phyloP scores from a whole-genome alignment of 2,113 vertebrate genomes.

The Ictalurus furcatus region DNA sequence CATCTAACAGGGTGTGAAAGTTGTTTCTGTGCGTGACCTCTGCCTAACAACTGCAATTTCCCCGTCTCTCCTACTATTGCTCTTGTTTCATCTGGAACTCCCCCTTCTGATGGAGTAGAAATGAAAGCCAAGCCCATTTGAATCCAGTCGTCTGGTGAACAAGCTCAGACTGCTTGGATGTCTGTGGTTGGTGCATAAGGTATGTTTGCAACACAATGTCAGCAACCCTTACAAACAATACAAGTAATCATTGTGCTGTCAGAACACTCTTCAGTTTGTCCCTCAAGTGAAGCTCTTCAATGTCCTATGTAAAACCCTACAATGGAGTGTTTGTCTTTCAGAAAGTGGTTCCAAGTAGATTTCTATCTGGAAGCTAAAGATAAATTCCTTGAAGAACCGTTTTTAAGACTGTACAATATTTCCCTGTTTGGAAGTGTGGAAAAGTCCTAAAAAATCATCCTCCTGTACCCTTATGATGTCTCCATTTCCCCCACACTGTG shows the following conservation, averaged over 20 bases:
- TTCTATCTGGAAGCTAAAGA: not conserved
- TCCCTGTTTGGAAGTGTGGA: not conserved
- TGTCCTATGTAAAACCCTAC: not conserved
- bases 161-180: slow-evolving; percentile 20
- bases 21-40: not conserved
- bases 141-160: not conserved
- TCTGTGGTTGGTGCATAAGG: not conserved
- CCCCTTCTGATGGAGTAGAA: not conserved
- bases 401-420: not conserved
- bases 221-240: not conserved
- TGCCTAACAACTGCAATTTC: slow-evolving; percentile 63
- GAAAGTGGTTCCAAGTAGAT: not conserved
- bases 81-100: slow-evolving; percentile 62
- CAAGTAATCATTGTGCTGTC: not conserved
- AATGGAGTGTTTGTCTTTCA: not conserved
- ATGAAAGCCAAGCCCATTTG: not conserved
- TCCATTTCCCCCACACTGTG: not conserved
- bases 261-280: not conserved
- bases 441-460: not conserved
- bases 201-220: slow-evolving; percentile 12
- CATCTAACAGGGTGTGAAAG: slow-evolving; percentile 32
- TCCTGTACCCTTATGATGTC: not conserved
- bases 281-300: not conserved
- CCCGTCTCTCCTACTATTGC: slow-evolving; percentile 67
- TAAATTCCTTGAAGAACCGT: not conserved